Evolutionary conservation across 2,797 vertebrate species (phyloP).

Genomic region (Hypotaenidia okinawae): DNA sequence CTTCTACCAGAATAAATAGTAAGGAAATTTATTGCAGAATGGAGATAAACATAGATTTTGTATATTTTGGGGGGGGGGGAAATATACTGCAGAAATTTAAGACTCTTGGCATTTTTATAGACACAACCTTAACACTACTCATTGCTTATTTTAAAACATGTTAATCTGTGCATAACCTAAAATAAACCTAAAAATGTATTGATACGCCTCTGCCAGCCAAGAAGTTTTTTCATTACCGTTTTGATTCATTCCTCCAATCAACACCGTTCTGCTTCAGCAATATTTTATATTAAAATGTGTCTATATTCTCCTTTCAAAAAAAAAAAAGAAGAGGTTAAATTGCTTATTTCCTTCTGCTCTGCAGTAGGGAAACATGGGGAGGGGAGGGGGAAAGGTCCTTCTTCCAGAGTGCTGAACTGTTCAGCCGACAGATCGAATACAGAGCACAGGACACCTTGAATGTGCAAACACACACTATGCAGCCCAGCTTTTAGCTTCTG

Average conservation of each 20-base stretch:
- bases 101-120: constrained; percentile 47
- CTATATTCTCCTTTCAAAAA: not conserved
- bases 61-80: not conserved
- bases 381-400: not conserved
- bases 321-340: not conserved
- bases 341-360: constrained; percentile 9
- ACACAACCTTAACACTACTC: not conserved
- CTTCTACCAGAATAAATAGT: constrained; percentile 20
- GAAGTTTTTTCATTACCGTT: not conserved
- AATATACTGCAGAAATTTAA: constrained; percentile 9
- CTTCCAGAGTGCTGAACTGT: not conserved
- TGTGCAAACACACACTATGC: constrained; percentile 21
- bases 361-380: not conserved
- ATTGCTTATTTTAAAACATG: constrained; percentile 37
- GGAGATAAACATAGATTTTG: constrained; percentile 37
- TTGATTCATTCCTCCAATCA: not conserved
- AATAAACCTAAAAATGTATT: constrained; percentile 9
- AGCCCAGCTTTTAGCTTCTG: constrained; percentile 10
- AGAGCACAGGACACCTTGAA: not conserved
- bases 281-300: not conserved
- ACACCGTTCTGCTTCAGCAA: not conserved
- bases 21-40: constrained; percentile 9
- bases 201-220: not conserved
- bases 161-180: constrained; percentile 10
- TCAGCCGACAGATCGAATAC: not conserved